These are phyloP conservation scores for Syritta pipiens DNA, from an alignment of 2,888 invertebrate species.

Conservation along the genomic window DNA sequence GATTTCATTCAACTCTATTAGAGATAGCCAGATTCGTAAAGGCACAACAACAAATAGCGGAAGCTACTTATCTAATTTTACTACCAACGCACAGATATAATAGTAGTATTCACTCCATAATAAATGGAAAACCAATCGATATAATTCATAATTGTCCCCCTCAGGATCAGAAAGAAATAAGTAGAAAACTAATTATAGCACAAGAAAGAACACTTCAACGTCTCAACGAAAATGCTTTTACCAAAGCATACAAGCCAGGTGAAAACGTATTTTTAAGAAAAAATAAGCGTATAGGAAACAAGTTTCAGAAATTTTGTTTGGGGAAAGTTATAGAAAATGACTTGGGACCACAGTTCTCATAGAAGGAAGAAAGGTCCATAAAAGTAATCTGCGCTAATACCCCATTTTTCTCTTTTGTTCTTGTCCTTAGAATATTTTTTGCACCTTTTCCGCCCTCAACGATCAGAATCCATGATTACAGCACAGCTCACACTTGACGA, in stretches of 20 bases:
- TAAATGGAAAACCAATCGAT: conserved; percentile 6
- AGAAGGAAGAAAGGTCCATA: conserved; percentile 3
- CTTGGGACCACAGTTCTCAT: not conserved
- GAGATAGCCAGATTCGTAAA: conserved; percentile 52
- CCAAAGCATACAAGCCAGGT: not conserved
- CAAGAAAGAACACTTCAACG: not conserved
- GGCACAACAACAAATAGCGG: conserved; percentile 42
- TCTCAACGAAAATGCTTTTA: not conserved
- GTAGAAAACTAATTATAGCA: not conserved
- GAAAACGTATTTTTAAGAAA: conserved; percentile 2
- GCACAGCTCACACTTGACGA: not conserved
- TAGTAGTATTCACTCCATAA: conserved; percentile 39
- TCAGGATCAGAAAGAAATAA: not conserved
- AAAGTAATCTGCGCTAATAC: conserved; percentile 1
- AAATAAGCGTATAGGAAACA: not conserved
- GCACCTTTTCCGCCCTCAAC: not conserved
- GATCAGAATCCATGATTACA: not conserved
- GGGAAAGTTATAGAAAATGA: conserved; percentile 15
- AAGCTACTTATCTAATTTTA: conserved; percentile 45
- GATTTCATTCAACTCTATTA: conserved; percentile 40
- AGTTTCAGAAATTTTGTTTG: conserved; percentile 8
- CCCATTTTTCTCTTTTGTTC: not conserved
- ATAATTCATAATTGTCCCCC: conserved; percentile 4
- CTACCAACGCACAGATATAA: conserved; percentile 48
- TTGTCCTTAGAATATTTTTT: not conserved